Conservation (phyloP, 1,140 invertebrate genomes). For the Drosophila aff. region DNA sequence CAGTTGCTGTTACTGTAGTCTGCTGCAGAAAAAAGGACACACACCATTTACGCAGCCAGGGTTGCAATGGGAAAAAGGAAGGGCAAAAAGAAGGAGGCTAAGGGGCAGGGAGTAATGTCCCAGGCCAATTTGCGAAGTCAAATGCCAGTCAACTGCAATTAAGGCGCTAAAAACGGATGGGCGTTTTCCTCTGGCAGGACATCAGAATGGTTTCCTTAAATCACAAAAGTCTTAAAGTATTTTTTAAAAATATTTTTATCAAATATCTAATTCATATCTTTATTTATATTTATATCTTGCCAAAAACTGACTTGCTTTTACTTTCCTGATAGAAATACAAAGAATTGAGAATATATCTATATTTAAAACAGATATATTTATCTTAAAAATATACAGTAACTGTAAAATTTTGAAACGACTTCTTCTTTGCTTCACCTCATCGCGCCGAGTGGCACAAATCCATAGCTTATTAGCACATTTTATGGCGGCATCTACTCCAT, state of each 20-base stretch:
- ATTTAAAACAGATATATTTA: neutral
- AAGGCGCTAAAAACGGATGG: conserved; percentile 52
- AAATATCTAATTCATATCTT: neutral
- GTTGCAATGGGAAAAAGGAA: conserved; percentile 29
- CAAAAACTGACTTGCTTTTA: no score
- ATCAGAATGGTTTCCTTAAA: conserved; percentile 1
- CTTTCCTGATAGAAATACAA: no score
- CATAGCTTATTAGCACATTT: conserved; percentile 74
- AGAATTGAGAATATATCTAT: neutral
- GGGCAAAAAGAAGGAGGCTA: neutral
- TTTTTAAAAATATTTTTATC: neutral
- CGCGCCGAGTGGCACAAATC: conserved; percentile 55
- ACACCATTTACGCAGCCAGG: conserved; percentile 72
- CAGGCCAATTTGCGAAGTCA: conserved; percentile 78
- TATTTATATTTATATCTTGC: no score
- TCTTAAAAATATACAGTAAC: conserved; percentile 1
- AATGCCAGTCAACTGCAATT: conserved; percentile 83
- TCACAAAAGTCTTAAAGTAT: neutral
- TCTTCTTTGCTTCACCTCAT: neutral
- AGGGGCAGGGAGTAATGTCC: conserved; percentile 22
- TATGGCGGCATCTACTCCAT: conserved; percentile 61
- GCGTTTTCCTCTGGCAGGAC: conserved; percentile 13
- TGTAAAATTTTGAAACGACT: conserved; percentile 1
- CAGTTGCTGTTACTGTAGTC: conserved; percentile 57
- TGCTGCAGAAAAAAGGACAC: conserved; percentile 53